Evolutionary conservation across 2,888 invertebrate species (phyloP), one percentile per base, ranked within the genome.

Genomic region (Andrena dorsata): DNA sequence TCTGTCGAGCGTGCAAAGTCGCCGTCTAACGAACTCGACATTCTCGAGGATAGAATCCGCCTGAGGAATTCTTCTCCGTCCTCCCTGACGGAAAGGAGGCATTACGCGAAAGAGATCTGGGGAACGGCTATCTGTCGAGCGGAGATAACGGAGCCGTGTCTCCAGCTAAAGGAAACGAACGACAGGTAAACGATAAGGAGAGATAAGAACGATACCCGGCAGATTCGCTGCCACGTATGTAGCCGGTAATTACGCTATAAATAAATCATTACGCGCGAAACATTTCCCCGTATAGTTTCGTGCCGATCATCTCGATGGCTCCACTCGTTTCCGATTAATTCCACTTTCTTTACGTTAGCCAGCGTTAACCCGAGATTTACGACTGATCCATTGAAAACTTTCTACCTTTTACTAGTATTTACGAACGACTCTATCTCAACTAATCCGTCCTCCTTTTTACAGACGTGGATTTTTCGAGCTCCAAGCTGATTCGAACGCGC

Each of bases 291-390:
- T 74, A 41, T 26, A 53, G 63, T 71, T 76, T 77, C 74, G 47
- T 58, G 28, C 66, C 69, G 68, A 70, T 60, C 53, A 77, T 85
- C 80, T 63, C 58, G 63, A 83, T 66, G 32, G 69, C 78, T 64
- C 56, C 64, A 35, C 49, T 61, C 66, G 61, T 60, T 76, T 76
- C 63, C 83, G 75, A 85, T 73, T 49, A 77, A 74, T 64, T 20
- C 61, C 53, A 65, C 74, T 77, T 79, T 72, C 80, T 70, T 56
- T 65, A n/a, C n/a, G 23, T 41, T 65, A 35, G 73, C 56, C 56
- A 49, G 26, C 65, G 47, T 75, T 71, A 60, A 81, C 74, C 78
- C 63, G 30, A 60, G 76, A 78, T 76, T 84, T 70, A 84, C 53
- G 66, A 63, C 56, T 41, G 41, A 71, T 63, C 30, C 72, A 58